Evolutionary conservation across 2,888 invertebrate genomes (phyloP), one percentile per base, ranked within the genome.

Genomic region (Mycalesis mineus): DNA sequence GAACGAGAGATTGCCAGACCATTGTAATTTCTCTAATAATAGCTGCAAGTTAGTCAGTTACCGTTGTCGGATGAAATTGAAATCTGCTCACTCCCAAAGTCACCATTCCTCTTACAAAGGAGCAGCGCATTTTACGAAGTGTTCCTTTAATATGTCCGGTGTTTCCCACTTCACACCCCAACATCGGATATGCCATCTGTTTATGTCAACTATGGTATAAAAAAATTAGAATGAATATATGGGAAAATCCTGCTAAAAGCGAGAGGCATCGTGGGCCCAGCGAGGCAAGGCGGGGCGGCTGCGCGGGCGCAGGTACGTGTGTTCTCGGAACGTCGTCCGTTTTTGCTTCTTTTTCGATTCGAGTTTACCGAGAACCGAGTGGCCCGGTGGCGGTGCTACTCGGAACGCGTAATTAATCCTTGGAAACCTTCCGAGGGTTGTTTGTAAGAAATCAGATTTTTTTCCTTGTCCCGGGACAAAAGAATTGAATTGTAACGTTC

Each of bases 321-420:
- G 76, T 89, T 89, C 88, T 84, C 72, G 74, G 88, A 89, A 89
- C 78, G 78, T 77, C 77, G 80, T 71, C 69, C 75, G 84, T 88
- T 89, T 89, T 89, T 88, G 88, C 84, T 87, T 82, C 84, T 88
- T 88, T 89, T 89, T 88, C 86, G 88, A 86, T 86, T 86, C 81
- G 77, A 85, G 80, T 84, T 83, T 88, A 89, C 88, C 75, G 69
- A 87, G 88, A 89, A 89, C 77, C 82, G 82, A 82, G 86, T 83
- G 85, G 84, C 82, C 85, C 82, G 87, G 86, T 86, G 88, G 87
- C 85, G 83, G 83, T 68, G 79, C 84, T 89, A 89, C 88, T 85
- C 82, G 82, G 88, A 89, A 89, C 86, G 79, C 85, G 81, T 89
- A 89, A 88, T 89, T 88, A 88, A 88, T 88, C 88, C 88, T 82